Evolutionary conservation across 2,888 invertebrate species (phyloP).

Genomic region (Drosophila bunnanda): DNA sequence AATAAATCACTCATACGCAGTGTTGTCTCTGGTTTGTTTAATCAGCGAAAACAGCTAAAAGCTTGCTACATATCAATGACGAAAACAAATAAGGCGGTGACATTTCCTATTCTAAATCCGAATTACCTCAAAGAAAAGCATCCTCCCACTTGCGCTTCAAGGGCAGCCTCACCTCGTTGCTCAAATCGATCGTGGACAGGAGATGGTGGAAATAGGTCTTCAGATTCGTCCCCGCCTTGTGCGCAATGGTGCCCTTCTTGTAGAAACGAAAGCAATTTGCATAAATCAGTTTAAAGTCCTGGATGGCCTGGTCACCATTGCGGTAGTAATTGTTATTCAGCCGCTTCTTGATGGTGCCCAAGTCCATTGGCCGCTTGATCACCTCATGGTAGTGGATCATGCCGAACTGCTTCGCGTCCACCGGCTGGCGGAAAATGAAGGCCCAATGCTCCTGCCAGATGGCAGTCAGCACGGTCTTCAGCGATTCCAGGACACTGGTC

Average conservation of each 20-base stretch:
- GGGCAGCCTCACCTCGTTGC: slow-evolving; percentile 16
- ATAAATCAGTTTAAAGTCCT: slow-evolving; percentile 43
- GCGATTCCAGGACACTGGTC: slow-evolving; percentile 44
- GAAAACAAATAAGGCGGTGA: no score
- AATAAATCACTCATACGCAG: background rate
- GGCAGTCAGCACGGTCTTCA: slow-evolving; percentile 16
- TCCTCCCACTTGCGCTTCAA: no score
- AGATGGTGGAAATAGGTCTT: slow-evolving; percentile 2
- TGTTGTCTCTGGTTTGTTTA: background rate
- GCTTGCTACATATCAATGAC: no score
- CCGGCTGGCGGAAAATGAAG: slow-evolving; percentile 33
- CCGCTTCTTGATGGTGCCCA: slow-evolving; percentile 44
- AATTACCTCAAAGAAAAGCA: no score
- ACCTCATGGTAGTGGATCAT: slow-evolving; percentile 36
- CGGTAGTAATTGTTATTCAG: slow-evolving; percentile 50
- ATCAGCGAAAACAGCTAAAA: no score
- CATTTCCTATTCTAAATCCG: no score
- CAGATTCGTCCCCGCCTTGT: slow-evolving; percentile 23
- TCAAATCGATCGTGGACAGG: slow-evolving; percentile 10
- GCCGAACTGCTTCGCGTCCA: slow-evolving; percentile 15
- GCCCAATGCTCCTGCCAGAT: slow-evolving; percentile 20
- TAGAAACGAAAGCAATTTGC: slow-evolving; percentile 49
- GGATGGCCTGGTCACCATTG: slow-evolving; percentile 39
- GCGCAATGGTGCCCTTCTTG: slow-evolving; percentile 2
- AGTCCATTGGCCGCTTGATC: slow-evolving; percentile 50